Percentiles rank a stretch among this genome's conserved stretches.
Evolutionary conservation across 1,140 invertebrate species (phyloP).

Genomic region (Orius laevigatus): DNA sequence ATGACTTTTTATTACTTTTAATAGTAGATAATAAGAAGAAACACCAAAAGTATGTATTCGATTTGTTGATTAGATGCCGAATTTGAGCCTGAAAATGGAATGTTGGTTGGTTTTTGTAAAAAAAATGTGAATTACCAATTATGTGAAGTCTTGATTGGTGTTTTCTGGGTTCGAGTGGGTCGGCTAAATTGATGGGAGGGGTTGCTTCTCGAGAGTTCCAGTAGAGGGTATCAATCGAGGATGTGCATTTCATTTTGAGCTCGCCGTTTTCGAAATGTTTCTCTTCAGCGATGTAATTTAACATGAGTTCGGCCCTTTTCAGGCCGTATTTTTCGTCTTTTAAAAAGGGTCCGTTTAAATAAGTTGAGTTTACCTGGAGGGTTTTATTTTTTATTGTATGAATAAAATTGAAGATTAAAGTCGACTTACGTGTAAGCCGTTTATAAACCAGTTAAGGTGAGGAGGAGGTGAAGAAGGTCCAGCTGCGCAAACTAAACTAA

Average conservation of each 20-base stretch:
- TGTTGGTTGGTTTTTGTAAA: too few relatives aligned
- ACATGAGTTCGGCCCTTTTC: slow-evolving; percentile 3
- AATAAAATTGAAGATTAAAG: too few relatives aligned
- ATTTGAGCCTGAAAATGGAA: too few relatives aligned
- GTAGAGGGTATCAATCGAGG: slow-evolving; percentile 5
- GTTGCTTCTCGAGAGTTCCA: slow-evolving; percentile 5
- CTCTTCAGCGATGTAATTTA: neutral
- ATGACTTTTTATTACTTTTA: too few relatives aligned
- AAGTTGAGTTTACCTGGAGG: slow-evolving; percentile 4
- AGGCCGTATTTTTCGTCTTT: slow-evolving; percentile 1
- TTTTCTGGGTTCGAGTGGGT: slow-evolving; percentile 5
- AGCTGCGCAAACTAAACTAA: slow-evolving; percentile 59
- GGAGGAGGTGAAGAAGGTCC: slow-evolving; percentile 58
- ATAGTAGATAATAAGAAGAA: too few relatives aligned
- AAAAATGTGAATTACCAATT: slow-evolving; percentile 1
- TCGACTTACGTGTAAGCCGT: slow-evolving; percentile 48
- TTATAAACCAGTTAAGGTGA: slow-evolving; percentile 70
- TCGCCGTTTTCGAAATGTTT: slow-evolving; percentile 6
- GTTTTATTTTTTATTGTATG: neutral
- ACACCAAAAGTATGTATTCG: too few relatives aligned
- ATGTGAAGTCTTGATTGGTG: slow-evolving; percentile 6
- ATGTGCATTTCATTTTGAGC: slow-evolving; percentile 8
- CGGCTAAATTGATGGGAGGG: neutral
- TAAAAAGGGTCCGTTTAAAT: slow-evolving; percentile 2
- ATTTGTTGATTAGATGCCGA: too few relatives aligned